Percentiles rank a stretch among this genome's conserved stretches.
Evolutionary conservation across 2,113 vertebrate species (phyloP).

Genomic region (Alces alces): DNA sequence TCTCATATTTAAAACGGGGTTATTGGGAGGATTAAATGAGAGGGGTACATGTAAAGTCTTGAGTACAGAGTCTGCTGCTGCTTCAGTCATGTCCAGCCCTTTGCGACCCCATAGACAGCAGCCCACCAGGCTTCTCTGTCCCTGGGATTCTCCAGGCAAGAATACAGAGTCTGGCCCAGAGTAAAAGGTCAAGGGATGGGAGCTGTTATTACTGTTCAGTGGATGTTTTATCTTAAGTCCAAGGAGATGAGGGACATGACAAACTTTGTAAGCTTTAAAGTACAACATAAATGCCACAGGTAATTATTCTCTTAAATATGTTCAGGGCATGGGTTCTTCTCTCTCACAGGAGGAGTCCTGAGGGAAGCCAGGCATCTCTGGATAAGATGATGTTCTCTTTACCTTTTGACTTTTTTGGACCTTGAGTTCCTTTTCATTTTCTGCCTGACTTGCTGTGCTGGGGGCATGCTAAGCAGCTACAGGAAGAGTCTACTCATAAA

Average conservation of each 20-base stretch:
- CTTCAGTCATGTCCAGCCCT: background rate
- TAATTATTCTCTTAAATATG: background rate
- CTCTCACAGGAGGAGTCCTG: background rate
- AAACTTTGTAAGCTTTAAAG: background rate
- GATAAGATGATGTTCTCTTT: background rate
- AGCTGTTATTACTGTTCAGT: background rate
- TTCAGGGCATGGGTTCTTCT: background rate
- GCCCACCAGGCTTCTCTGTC: background rate
- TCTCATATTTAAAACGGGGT: background rate
- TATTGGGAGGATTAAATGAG: background rate
- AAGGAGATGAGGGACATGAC: background rate
- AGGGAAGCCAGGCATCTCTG: background rate
- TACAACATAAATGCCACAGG: background rate
- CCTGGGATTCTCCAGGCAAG: background rate
- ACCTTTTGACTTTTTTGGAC: background rate
- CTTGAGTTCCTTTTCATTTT: constrained; percentile 7
- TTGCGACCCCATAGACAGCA: background rate
- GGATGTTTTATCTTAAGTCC: background rate
- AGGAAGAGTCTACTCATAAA: background rate
- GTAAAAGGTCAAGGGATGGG: background rate
- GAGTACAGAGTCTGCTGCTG: background rate
- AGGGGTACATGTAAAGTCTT: background rate
- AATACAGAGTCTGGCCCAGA: background rate
- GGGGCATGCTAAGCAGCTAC: background rate
- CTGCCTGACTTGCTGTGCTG: background rate